Evolutionary conservation across 2,888 invertebrate species (phyloP).

Genomic region (Stenurella melanura): DNA sequence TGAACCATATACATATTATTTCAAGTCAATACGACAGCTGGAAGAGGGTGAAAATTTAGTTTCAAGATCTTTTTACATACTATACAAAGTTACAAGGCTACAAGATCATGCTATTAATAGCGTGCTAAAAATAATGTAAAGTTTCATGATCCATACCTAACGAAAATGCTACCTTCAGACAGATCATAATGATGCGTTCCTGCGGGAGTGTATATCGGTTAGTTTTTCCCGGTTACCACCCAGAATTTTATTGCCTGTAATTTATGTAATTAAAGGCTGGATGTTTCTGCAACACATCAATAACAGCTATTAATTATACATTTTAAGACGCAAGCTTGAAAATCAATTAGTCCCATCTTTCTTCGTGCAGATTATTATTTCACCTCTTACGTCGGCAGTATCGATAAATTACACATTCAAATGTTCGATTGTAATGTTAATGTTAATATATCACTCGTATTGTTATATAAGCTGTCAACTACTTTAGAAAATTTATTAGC

Average conservation of each 20-base stretch:
- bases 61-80: too few relatives aligned
- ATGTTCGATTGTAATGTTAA: slow-evolving; percentile 8
- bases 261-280: slow-evolving; percentile 23
- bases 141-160: too few relatives aligned
- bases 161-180: too few relatives aligned
- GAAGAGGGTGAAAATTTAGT: too few relatives aligned
- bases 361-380: slow-evolving; percentile 30
- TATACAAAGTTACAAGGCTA: too few relatives aligned
- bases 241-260: slow-evolving; percentile 6
- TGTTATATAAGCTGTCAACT: background rate
- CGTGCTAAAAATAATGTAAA: too few relatives aligned
- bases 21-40: too few relatives aligned
- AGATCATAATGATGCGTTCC: too few relatives aligned
- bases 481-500: too few relatives aligned
- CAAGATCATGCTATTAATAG: too few relatives aligned
- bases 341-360: slow-evolving; percentile 25
- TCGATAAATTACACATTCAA: slow-evolving; percentile 18
- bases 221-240: background rate
- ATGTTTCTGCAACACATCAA: slow-evolving; percentile 20
- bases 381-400: background rate
- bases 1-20: too few relatives aligned
- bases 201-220: too few relatives aligned
- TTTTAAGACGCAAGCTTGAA: slow-evolving; percentile 24
- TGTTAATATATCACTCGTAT: slow-evolving; percentile 7
- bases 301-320: slow-evolving; percentile 21